A percentile compares a stretch with the other conserved stretches of the same genome.
Evolutionary conservation across 2,113 vertebrate genomes (phyloP).

Genomic region (Colaptes auratus): DNA sequence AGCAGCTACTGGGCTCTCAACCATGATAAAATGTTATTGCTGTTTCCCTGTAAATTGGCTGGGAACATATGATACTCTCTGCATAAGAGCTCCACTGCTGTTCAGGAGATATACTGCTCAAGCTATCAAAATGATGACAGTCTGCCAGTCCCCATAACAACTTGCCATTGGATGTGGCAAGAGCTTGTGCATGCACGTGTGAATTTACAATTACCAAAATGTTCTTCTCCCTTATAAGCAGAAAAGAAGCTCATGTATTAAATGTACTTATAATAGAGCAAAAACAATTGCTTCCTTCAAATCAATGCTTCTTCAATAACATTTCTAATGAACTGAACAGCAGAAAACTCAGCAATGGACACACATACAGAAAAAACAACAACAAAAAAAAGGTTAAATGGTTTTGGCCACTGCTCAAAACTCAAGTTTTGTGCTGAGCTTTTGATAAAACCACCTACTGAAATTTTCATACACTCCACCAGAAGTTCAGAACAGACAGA

Average conservation of each 20-base stretch:
- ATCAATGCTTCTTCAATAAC: conserved; percentile 61
- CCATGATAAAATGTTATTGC: conserved; percentile 96
- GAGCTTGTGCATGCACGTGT: conserved; percentile 49
- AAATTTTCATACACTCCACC: neutral
- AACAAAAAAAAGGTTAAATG: neutral
- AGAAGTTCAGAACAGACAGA: neutral
- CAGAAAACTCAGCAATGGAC: conserved; percentile 1
- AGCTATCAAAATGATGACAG: conserved; percentile 93
- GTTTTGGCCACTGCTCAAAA: neutral
- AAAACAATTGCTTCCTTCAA: conserved; percentile 65
- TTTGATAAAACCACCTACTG: neutral
- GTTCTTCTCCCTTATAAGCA: conserved; percentile 72
- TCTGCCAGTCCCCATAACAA: conserved; percentile 93
- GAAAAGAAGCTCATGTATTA: conserved; percentile 66
- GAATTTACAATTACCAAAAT: conserved; percentile 81
- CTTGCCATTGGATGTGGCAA: conserved; percentile 80
- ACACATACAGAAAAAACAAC: neutral
- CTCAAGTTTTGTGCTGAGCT: conserved; percentile 1
- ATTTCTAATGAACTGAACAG: conserved; percentile 60
- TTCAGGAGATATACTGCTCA: conserved; percentile 90
- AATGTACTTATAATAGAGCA: conserved; percentile 65
- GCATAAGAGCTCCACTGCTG: conserved; percentile 91
- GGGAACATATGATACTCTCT: conserved; percentile 87
- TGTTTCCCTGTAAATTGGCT: conserved; percentile 95
- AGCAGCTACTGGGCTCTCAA: conserved; percentile 92